phyloP scores from a whole-genome alignment of 2,888 invertebrate genomes.

The Neocrepidodera transversa region DNA sequence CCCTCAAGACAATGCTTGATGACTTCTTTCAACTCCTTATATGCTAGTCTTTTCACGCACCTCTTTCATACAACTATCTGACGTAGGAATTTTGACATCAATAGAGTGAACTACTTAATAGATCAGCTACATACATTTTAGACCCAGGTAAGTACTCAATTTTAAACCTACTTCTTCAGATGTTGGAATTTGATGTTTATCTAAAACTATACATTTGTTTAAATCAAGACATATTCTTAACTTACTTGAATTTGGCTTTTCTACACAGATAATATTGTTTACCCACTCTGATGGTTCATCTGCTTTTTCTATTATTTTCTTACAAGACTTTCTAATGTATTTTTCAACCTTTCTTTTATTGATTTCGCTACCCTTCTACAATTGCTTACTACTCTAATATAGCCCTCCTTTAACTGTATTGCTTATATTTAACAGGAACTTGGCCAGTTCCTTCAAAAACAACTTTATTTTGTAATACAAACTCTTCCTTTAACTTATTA shows the following conservation, averaged over 20 bases:
- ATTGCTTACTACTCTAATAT: constrained; percentile 16
- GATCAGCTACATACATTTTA: too few species aligned
- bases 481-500: background rate
- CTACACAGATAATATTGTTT: constrained; percentile 31
- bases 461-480: constrained; percentile 26
- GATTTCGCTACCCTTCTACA: constrained; percentile 30
- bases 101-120: too few species aligned
- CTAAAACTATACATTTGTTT: constrained; percentile 30
- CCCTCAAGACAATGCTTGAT: too few species aligned
- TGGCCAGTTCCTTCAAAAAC: constrained; percentile 24
- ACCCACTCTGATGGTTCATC: constrained; percentile 39
- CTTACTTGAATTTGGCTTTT: constrained; percentile 25
- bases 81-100: too few species aligned
- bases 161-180: constrained; percentile 38
- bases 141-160: too few species aligned
- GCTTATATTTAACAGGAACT: constrained; percentile 30
- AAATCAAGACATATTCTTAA: constrained; percentile 34
- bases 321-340: constrained; percentile 24
- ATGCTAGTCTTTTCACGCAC: too few species aligned
- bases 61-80: too few species aligned
- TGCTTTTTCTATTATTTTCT: constrained; percentile 32
- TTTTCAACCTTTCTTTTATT: constrained; percentile 29
- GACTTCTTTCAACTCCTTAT: too few species aligned
- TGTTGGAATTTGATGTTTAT: constrained; percentile 36
- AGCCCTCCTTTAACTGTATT: constrained; percentile 25